These are phyloP conservation scores for Bugulina stolonifera DNA, from an alignment of 2,888 invertebrate species.

Conservation along the genomic window DNA sequence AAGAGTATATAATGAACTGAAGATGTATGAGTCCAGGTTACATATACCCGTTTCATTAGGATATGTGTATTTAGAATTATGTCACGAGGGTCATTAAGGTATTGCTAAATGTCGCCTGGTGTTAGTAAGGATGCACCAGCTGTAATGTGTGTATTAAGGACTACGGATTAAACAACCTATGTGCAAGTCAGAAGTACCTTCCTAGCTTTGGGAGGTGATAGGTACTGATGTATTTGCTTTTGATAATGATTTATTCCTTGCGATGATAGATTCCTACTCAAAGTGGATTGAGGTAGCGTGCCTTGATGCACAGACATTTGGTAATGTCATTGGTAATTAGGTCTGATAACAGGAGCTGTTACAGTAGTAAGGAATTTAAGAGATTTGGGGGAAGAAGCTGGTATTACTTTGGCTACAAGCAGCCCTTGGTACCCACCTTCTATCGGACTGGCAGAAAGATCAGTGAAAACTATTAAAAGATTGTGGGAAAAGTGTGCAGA, in stretches of 20 bases:
- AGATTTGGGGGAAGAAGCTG: not conserved
- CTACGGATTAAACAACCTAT: not conserved
- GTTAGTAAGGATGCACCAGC: not conserved
- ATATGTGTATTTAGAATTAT: not conserved
- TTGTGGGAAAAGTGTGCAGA: not conserved
- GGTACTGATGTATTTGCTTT: not conserved
- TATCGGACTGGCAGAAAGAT: not conserved
- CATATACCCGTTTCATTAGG: not conserved
- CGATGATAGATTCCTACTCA: not conserved
- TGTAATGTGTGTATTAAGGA: not conserved
- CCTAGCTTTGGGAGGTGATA: not conserved
- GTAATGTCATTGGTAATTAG: not conserved
- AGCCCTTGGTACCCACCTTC: not conserved
- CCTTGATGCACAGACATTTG: not conserved
- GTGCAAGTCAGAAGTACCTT: too few species aligned
- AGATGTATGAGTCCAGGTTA: not conserved
- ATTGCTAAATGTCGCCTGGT: not conserved
- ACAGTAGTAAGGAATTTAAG: not conserved
- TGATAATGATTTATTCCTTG: not conserved
- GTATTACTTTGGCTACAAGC: not conserved
- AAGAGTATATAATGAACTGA: constrained; percentile 23
- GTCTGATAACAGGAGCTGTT: not conserved
- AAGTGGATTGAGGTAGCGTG: not conserved
- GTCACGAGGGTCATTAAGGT: not conserved
- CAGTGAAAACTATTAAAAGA: not conserved